Base-by-base conservation (phyloP, 37 sponge, comb jelly and placozoan species). In the Oopsacas minuta region DNA sequence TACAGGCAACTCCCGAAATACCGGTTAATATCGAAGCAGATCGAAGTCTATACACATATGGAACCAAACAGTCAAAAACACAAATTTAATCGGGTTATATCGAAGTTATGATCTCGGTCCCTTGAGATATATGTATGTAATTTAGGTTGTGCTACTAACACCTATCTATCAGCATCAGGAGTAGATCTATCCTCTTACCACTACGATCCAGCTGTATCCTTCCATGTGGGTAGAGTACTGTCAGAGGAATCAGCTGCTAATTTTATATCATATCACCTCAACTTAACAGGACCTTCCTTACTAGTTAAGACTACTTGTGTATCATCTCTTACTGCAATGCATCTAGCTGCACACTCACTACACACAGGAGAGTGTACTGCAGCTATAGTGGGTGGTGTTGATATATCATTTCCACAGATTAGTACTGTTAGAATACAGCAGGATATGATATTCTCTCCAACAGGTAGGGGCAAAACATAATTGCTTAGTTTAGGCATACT, bases 261-360 rank as follows among this genome's bases (percentile, higher is more conserved):
- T 39, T 30, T 88, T 38, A 83, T 92, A 0, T 88, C 93, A 15
- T 87, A 91, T 36, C 52, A 53, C 46, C 91, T 90, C 52, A 86
- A 90, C 53, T 53, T 92, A 35, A 86, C 46, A 0, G 93, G 93
- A 0, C 93, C 93, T 0, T 82, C 52, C 17, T 34, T 87, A 35
- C 36, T 89, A 1, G 61, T 92, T 0, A 87, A 90, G 52, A 88
- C 87, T 0, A 84, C 93, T 17, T 91, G 93, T 87, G 85, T 92
- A 0, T 88, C 93, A 0, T 92, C 93, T 0, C 89, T 92, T 36
- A 82, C 85, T 36, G 93, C 93, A 36, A 82, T 92, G 5, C 81
- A 91, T 39, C 38, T 82, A 36, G 93, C 91, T 0, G 81, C 49
- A 83, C 53, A 17, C 39, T 82, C 83, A 34, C 35, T 92, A 38